phyloP scores from a whole-genome alignment of 2,797 vertebrate species.

The Phalloptychus januarius region DNA sequence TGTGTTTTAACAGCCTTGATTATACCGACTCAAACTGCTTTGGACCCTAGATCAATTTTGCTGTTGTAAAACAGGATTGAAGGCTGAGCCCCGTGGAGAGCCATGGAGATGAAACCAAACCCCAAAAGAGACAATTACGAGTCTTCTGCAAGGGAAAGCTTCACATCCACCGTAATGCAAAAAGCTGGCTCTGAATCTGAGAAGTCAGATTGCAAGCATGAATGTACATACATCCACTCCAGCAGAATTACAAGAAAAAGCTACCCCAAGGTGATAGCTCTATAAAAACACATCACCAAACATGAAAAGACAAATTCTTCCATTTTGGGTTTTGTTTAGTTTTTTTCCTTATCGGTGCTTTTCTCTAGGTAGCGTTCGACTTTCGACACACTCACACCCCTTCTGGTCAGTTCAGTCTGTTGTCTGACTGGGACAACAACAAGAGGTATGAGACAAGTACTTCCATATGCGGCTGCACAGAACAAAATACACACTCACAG shows the following conservation, averaged over 20 bases:
- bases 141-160: slow-evolving; percentile 52
- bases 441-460: slow-evolving; percentile 68
- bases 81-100: slow-evolving; percentile 51
- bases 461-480: slow-evolving; percentile 79
- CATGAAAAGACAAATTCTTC: slow-evolving; percentile 23
- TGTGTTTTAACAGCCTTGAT: slow-evolving; percentile 58
- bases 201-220: slow-evolving; percentile 18
- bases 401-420: slow-evolving; percentile 50
- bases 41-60: slow-evolving; percentile 59
- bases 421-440: slow-evolving; percentile 76
- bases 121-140: slow-evolving; percentile 56
- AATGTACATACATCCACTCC: slow-evolving; percentile 20
- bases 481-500: slow-evolving; percentile 32
- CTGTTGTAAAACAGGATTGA: slow-evolving; percentile 69
- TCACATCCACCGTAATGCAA: slow-evolving; percentile 44
- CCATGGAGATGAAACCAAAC: slow-evolving; percentile 63
- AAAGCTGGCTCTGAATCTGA: slow-evolving; percentile 34
- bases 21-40: slow-evolving; percentile 61
- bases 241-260: slow-evolving; percentile 22
- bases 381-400: slow-evolving; percentile 22
- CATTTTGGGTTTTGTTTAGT: background rate
- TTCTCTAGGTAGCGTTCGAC: background rate
- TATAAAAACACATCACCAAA: slow-evolving; percentile 29
- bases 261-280: slow-evolving; percentile 6
- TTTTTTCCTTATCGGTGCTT: background rate